These are phyloP conservation scores for Pogonomyrmex barbatus DNA, from an alignment of 1,140 invertebrate genomes.

Conservation along the genomic window DNA sequence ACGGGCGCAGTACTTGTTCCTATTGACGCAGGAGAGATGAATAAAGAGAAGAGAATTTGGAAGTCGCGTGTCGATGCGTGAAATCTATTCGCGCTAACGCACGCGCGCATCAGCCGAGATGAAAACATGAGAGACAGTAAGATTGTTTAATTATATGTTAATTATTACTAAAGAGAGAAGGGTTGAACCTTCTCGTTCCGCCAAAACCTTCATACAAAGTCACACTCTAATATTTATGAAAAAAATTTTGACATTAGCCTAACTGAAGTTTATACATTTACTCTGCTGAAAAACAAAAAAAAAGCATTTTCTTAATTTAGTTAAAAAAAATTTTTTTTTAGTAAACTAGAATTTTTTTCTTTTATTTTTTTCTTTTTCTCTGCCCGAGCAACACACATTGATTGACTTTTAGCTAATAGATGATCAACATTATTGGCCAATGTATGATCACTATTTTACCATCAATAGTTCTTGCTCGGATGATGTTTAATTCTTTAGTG, in stretches of 20 bases:
- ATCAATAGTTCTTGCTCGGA: too few relatives aligned
- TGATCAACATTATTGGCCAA: too few relatives aligned
- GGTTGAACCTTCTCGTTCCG: background rate
- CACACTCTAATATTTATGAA: background rate
- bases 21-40: constrained; percentile 70
- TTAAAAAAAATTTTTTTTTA: too few relatives aligned
- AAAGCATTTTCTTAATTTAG: background rate
- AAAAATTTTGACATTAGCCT: background rate
- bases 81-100: background rate
- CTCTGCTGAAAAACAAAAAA: background rate
- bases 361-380: too few relatives aligned
- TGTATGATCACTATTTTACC: too few relatives aligned
- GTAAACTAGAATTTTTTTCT: too few relatives aligned
- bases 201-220: background rate
- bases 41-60: background rate
- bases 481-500: too few relatives aligned
- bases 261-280: background rate
- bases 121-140: background rate
- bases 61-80: constrained; percentile 7
- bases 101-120: background rate
- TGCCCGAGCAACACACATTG: too few relatives aligned
- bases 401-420: too few relatives aligned
- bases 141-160: background rate
- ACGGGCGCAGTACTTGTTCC: constrained; percentile 86
- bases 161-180: background rate